phyloP scores from a whole-genome alignment of 2,113 vertebrate genomes.

The Nothocercus nigrocapillus region DNA sequence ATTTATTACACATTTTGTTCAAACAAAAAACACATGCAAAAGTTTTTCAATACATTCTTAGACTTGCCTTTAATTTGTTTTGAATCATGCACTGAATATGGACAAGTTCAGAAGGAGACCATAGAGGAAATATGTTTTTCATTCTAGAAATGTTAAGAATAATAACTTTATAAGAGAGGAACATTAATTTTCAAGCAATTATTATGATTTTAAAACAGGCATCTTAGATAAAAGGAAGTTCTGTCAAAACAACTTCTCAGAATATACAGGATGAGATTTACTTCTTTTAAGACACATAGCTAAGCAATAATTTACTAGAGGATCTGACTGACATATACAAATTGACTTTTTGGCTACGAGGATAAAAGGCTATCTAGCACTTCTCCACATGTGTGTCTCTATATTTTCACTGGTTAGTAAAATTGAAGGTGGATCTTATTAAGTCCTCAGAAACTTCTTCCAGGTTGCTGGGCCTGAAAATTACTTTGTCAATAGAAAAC shows the following conservation, averaged over 20 bases:
- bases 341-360: background rate
- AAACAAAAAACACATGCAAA: constrained; percentile 17
- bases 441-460: background rate
- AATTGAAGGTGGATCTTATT: background rate
- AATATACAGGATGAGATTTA: background rate
- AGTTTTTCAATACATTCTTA: background rate
- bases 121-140: background rate
- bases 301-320: background rate
- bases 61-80: background rate
- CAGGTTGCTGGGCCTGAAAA: background rate
- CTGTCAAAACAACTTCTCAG: background rate
- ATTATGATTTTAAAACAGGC: background rate
- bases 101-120: background rate
- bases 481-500: background rate
- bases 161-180: background rate
- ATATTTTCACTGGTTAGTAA: background rate
- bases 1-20: background rate
- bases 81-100: background rate
- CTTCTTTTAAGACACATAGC: background rate
- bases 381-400: background rate
- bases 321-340: background rate
- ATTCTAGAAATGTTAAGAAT: constrained; percentile 38
- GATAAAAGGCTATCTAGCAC: background rate
- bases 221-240: background rate
- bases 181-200: background rate